These are phyloP conservation scores for Tribolium freemani DNA, from an alignment of 2,888 invertebrate species.

Conservation along the genomic window DNA sequence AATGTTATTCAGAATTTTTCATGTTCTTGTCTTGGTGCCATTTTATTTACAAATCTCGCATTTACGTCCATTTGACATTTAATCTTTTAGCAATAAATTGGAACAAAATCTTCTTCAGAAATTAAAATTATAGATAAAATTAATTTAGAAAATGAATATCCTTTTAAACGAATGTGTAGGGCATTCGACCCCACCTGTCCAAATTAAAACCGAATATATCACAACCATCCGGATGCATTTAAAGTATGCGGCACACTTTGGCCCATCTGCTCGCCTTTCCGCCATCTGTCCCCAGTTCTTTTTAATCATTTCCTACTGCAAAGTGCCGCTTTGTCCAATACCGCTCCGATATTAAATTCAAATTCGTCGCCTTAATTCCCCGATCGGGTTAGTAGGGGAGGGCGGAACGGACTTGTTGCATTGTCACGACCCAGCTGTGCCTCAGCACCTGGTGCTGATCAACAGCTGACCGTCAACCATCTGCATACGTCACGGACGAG, in stretches of 20 bases:
- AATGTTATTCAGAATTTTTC: no score
- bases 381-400: conserved; percentile 8
- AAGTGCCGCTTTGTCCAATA: conserved; percentile 18
- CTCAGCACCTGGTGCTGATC: conserved; percentile 54
- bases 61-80: no score
- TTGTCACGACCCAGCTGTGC: conserved; percentile 56
- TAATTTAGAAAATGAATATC: no score
- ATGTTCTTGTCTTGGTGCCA: no score
- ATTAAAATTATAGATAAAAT: no score
- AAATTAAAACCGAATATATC: background rate
- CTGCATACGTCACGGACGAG: conserved; percentile 54
- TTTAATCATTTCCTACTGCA: conserved; percentile 20
- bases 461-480: conserved; percentile 58
- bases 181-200: background rate
- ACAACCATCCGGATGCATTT: background rate
- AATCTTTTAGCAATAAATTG: no score
- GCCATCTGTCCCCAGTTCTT: conserved; percentile 51
- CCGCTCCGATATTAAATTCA: conserved; percentile 23
- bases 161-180: no score
- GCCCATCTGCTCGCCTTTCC: conserved; percentile 53
- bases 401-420: conserved; percentile 54
- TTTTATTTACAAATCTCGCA: no score
- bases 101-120: no score
- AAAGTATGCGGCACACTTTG: conserved; percentile 34
- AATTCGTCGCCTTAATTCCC: background rate